Conservation (phyloP, 2,113 vertebrate species). For the Hemicordylus capensis region DNA sequence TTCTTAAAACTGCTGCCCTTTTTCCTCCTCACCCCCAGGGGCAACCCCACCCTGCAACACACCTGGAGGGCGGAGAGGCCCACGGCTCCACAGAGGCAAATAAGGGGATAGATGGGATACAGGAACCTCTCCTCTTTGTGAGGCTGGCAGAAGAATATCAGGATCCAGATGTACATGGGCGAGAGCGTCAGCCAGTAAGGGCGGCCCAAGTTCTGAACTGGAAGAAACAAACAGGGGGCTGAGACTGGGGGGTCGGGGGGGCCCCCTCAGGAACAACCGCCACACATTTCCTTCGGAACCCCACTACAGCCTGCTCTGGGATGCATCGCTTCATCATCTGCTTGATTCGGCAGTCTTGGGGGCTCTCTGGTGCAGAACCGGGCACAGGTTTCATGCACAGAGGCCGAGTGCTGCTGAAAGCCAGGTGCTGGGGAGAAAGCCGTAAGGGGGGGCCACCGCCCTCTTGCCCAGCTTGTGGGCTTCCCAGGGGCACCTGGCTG, state of each 20-base stretch:
- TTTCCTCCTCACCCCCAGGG: not conserved
- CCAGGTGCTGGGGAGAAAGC: not conserved
- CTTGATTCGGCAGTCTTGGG: not conserved
- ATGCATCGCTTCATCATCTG: not conserved
- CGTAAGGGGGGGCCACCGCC: not conserved
- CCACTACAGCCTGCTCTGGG: not conserved
- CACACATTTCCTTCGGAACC: not conserved
- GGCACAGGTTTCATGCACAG: not conserved
- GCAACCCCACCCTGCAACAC: not conserved
- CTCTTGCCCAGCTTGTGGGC: not conserved
- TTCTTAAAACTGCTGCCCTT: too few species aligned
- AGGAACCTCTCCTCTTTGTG: slow-evolving; percentile 98
- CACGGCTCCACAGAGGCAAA: slow-evolving; percentile 93
- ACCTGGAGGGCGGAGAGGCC: slow-evolving; percentile 97
- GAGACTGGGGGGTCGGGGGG: too few species aligned
- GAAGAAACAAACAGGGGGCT: slow-evolving; percentile 60
- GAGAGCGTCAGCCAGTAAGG: slow-evolving; percentile 97
- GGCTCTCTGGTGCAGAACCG: not conserved
- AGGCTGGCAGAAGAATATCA: slow-evolving; percentile 94
- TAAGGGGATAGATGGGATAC: slow-evolving; percentile 95
- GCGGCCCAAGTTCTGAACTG: slow-evolving; percentile 97
- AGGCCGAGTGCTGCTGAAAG: not conserved
- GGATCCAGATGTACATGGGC: slow-evolving; percentile 98
- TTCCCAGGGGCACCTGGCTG: not conserved
- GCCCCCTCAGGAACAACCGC: not conserved